Evolutionary conservation across 2,113 vertebrate species (phyloP), one percentile per base, ranked within the genome.

Genomic region (Phoxinus phoxinus): DNA sequence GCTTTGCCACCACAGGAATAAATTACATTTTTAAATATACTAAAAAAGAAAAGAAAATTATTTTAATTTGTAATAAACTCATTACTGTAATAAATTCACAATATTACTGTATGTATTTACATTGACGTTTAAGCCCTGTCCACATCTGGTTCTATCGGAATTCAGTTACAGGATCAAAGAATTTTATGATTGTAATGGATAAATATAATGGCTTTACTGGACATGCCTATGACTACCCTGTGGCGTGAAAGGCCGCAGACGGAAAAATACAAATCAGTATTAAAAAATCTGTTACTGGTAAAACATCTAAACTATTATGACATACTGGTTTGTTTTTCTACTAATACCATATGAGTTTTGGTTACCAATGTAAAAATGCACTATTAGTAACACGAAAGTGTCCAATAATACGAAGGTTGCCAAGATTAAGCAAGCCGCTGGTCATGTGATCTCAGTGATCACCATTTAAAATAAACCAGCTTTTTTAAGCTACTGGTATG

Each of bases 361-460:
- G 9, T 25, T 61, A 61, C 59, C 59, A 25, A 25, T 61, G 23
- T 25, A 13, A 23, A 72, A 72, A 72, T 41, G 19, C 35, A 23
- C 19, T 35, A 35, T 30, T 35, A 23, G 8, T 41, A 41, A 41
- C 41, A 41, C 8, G n/a, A 12, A 61, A 27, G n/a, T 27, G n/a
- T 61, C n/a, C 1, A 11, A 61, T 61, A 61, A n/a, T 61, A 61
- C 1, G 0, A 23, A 35, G 17, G 6, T 69, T 19, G 37, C 32
- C 7, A 37, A 71, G 67, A 41, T 44, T 19, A 71, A 71, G 0
- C 1, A 1, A 73, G 44, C 21, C 25, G 2, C 35, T 73, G 23
- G 35, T 41, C 69, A 73, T 46, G 71, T 73, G 71, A 73, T 73
- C 37, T 73, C 71, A 46, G 61, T 17, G 61, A 65, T 27, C 27